phyloP scores from a whole-genome alignment of 2,888 invertebrate genomes.

The Lepidocyrtoides sp. region DNA sequence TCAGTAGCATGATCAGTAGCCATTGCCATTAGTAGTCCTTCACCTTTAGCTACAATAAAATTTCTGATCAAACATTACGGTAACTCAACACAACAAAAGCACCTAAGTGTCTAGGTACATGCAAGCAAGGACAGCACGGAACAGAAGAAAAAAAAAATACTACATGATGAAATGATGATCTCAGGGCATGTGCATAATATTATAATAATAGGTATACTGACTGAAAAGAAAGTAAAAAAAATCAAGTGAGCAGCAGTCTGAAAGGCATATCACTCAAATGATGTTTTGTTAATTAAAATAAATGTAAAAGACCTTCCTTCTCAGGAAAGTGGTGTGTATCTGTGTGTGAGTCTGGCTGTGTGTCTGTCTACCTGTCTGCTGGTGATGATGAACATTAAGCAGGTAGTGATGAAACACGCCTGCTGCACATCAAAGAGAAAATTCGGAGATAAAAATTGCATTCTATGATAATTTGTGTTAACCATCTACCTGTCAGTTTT shows the following conservation, averaged over 20 bases:
- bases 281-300: slow-evolving; percentile 73
- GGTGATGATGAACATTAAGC: slow-evolving; percentile 47
- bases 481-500: slow-evolving; percentile 54
- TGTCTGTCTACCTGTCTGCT: background rate
- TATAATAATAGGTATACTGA: background rate
- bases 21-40: slow-evolving; percentile 46
- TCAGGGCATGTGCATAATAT: slow-evolving; percentile 55
- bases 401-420: slow-evolving; percentile 60
- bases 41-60: slow-evolving; percentile 52
- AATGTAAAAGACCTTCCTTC: slow-evolving; percentile 50
- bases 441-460: slow-evolving; percentile 44
- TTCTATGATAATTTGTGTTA: slow-evolving; percentile 40
- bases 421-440: slow-evolving; percentile 42
- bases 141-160: slow-evolving; percentile 2
- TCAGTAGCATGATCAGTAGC: slow-evolving; percentile 68
- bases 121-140: slow-evolving; percentile 30
- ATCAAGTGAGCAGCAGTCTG: slow-evolving; percentile 2
- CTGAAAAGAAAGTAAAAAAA: slow-evolving; percentile 13
- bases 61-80: slow-evolving; percentile 72
- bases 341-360: slow-evolving; percentile 1
- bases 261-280: slow-evolving; percentile 46
- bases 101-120: background rate
- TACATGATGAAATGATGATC: too few relatives aligned
- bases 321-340: slow-evolving; percentile 12
- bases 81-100: slow-evolving; percentile 14